Conservation (phyloP, 2,888 invertebrate genomes). For the Cosmopolites sordidus region DNA sequence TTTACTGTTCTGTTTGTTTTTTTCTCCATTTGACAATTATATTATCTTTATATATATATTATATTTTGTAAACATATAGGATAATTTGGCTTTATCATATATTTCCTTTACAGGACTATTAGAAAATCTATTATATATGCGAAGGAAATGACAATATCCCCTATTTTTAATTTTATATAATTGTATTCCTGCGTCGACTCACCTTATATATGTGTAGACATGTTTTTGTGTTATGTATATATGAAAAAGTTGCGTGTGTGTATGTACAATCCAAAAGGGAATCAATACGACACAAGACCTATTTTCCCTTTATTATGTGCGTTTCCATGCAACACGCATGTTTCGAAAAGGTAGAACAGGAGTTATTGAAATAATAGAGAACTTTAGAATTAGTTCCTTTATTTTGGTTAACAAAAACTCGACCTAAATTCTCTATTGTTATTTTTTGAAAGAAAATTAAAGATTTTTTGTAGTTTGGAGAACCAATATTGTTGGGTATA, state of each 20-base stretch:
- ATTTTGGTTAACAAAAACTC: background rate
- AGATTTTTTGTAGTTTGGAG: background rate
- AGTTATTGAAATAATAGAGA: slow-evolving; percentile 1
- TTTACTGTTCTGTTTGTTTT: too few relatives aligned
- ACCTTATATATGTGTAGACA: background rate
- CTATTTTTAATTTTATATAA: too few relatives aligned
- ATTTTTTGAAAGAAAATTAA: background rate
- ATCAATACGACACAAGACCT: background rate
- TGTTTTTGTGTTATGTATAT: slow-evolving; percentile 2
- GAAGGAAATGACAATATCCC: too few relatives aligned
- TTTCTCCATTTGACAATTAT: too few relatives aligned
- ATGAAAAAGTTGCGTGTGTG: background rate
- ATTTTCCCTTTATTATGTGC: slow-evolving; percentile 6
- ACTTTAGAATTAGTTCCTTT: background rate
- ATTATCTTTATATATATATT: too few relatives aligned
- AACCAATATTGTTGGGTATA: too few relatives aligned
- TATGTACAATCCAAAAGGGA: background rate
- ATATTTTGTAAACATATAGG: too few relatives aligned
- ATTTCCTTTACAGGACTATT: too few relatives aligned
- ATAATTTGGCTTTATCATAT: too few relatives aligned
- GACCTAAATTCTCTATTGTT: background rate
- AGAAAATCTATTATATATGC: too few relatives aligned
- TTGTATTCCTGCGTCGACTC: background rate
- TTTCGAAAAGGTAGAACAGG: background rate
- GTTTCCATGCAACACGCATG: slow-evolving; percentile 8